Conservation (phyloP, 2,113 vertebrate species). For the Recurvirostra avosetta region DNA sequence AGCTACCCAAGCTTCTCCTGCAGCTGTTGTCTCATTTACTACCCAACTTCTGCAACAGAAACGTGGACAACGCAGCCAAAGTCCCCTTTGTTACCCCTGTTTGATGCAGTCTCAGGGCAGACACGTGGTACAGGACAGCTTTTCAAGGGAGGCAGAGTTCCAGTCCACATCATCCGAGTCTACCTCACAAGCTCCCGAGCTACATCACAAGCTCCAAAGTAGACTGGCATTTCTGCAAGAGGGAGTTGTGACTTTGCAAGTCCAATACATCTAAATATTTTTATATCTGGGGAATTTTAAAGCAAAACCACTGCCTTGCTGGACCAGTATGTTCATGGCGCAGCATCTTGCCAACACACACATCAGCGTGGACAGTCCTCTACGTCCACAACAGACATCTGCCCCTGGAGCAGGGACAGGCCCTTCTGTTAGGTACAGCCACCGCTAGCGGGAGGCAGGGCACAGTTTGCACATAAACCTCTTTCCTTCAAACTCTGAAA, state of each 20-base stretch:
- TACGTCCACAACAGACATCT: not conserved
- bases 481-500: not conserved
- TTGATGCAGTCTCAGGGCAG: not conserved
- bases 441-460: not conserved
- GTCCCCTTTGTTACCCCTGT: fast-evolving
- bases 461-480: not conserved
- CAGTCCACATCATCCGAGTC: not conserved
- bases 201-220: not conserved
- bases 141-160: not conserved
- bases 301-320: not conserved
- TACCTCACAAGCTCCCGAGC: not conserved
- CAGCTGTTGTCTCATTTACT: not conserved
- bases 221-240: not conserved
- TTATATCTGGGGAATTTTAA: not conserved
- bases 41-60: not conserved
- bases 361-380: not conserved
- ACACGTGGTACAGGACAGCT: not conserved
- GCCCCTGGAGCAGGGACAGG: not conserved
- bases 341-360: not conserved
- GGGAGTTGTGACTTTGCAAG: not conserved
- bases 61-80: not conserved
- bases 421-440: not conserved
- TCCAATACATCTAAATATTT: not conserved
- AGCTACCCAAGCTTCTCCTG: not conserved
- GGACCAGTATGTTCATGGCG: not conserved